Conservation (phyloP, 2,888 invertebrate species). For the Thymelicus acteon region DNA sequence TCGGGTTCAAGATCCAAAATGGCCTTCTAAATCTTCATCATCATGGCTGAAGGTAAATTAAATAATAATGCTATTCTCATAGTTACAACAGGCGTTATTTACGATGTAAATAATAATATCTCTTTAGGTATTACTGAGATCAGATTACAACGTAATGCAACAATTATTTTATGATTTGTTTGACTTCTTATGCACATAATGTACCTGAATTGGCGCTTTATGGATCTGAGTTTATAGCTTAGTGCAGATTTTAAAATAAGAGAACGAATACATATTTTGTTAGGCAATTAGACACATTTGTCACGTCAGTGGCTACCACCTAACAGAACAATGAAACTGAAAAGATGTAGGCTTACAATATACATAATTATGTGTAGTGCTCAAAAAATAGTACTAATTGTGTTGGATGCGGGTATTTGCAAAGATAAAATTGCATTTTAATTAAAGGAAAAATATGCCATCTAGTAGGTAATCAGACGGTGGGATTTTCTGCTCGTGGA, state of each 20-base stretch:
- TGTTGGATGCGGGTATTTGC: too few relatives aligned
- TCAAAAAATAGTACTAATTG: too few relatives aligned
- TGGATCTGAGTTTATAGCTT: too few relatives aligned
- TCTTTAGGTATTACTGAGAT: neutral
- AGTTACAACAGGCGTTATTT: neutral
- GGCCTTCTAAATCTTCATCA: constrained; percentile 86
- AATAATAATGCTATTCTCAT: neutral
- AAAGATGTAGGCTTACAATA: too few relatives aligned
- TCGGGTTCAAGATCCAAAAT: constrained; percentile 82
- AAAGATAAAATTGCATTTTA: too few relatives aligned
- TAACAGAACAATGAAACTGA: neutral
- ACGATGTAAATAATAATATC: neutral
- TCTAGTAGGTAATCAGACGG: too few relatives aligned
- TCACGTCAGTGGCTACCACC: neutral
- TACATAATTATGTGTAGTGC: too few relatives aligned
- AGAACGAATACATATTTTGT: too few relatives aligned
- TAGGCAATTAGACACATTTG: too few relatives aligned
- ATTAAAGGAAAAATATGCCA: too few relatives aligned
- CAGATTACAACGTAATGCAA: neutral
- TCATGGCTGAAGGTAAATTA: constrained; percentile 85
- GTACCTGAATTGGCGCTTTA: neutral
- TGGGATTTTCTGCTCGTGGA: too few relatives aligned
- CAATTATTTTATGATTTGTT: constrained; percentile 25
- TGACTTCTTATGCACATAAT: neutral
- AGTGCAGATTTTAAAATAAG: too few relatives aligned